phyloP scores from a whole-genome alignment of 2,797 vertebrate genomes.

The Pteronotus mesoamericanus region DNA sequence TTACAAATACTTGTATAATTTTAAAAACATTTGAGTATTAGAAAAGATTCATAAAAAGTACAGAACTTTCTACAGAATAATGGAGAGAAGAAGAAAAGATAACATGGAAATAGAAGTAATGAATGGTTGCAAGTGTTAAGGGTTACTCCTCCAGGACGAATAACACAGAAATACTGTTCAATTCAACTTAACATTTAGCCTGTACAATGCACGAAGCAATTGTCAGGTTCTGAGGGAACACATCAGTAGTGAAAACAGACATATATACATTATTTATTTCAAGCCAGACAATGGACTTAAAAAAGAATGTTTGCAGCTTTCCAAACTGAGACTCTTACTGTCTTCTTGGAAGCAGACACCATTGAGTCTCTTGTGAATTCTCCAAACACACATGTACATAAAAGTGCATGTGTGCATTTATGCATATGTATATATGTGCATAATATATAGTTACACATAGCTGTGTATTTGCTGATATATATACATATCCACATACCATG shows the following conservation, averaged over 20 bases:
- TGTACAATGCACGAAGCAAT: background rate
- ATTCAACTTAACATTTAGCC: background rate
- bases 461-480: background rate
- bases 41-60: background rate
- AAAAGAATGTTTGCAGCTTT: background rate
- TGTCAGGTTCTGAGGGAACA: background rate
- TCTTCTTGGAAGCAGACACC: background rate
- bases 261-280: background rate
- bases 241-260: background rate
- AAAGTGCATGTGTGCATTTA: background rate
- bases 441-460: background rate
- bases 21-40: background rate
- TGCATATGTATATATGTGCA: background rate
- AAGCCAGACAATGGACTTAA: background rate
- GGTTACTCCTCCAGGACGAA: background rate
- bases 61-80: background rate
- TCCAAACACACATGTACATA: background rate
- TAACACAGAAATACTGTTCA: constrained; percentile 11
- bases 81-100: no score
- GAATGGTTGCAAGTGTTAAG: background rate
- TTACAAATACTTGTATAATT: background rate
- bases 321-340: background rate
- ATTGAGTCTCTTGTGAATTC: background rate
- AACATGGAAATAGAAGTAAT: constrained; percentile 2
- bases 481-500: background rate